phyloP scores from a whole-genome alignment of 2,888 invertebrate species.

The Caenorhabditis panamensis region DNA sequence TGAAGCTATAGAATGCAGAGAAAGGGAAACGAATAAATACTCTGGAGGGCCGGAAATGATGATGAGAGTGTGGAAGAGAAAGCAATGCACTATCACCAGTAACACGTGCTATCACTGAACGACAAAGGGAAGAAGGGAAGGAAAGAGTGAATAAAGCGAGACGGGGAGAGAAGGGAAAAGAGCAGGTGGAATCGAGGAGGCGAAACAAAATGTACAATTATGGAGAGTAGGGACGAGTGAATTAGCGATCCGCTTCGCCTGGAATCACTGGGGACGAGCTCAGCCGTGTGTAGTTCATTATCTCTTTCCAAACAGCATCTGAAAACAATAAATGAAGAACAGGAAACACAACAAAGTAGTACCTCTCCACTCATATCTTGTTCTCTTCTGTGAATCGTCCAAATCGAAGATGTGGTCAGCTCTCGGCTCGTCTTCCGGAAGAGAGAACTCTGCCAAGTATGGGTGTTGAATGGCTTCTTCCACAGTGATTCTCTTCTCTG shows the following conservation, averaged over 20 bases:
- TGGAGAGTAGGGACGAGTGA: background rate
- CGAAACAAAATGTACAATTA: constrained; percentile 38
- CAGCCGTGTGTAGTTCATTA: constrained; percentile 64
- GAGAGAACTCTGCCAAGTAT: constrained; percentile 70
- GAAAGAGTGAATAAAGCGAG: constrained; percentile 41
- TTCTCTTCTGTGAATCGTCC: constrained; percentile 68
- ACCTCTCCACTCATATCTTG: constrained; percentile 74
- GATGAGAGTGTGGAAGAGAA: constrained; percentile 27
- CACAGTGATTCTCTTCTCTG: constrained; percentile 67
- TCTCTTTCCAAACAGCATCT: constrained; percentile 72
- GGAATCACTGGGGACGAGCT: constrained; percentile 59
- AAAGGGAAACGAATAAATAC: constrained; percentile 41
- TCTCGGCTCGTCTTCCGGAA: constrained; percentile 75
- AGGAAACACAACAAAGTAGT: background rate
- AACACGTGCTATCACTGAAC: constrained; percentile 57
- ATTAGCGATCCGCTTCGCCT: constrained; percentile 43
- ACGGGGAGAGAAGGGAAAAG: constrained; percentile 15
- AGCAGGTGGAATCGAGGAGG: background rate
- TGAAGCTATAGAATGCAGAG: constrained; percentile 40
- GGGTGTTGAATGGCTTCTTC: constrained; percentile 74
- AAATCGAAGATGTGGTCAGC: constrained; percentile 73
- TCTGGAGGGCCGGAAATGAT: constrained; percentile 33
- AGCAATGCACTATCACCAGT: constrained; percentile 53
- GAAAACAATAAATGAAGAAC: constrained; percentile 23
- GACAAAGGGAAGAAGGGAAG: constrained; percentile 38